phyloP scores from a whole-genome alignment of 2,113 vertebrate genomes.

The Microtus montanus region DNA sequence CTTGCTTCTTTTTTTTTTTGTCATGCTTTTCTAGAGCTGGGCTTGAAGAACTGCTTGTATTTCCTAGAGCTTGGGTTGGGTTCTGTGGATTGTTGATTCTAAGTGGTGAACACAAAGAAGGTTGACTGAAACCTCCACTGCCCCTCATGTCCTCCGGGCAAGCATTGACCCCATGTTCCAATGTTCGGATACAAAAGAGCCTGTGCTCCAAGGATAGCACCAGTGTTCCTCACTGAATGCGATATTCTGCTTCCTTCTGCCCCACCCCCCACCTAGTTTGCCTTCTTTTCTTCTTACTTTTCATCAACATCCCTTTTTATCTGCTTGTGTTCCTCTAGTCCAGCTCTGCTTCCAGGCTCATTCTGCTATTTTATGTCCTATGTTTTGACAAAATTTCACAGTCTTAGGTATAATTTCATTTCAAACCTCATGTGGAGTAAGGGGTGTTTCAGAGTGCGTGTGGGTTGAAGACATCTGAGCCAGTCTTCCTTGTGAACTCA shows the following conservation, averaged over 20 bases:
- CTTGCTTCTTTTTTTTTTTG: not conserved
- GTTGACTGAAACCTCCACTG: not conserved
- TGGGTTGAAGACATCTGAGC: not conserved
- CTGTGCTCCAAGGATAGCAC: not conserved
- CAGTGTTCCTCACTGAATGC: not conserved
- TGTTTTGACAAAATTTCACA: not conserved
- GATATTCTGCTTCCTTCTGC: slow-evolving; percentile 4
- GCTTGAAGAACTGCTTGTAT: not conserved
- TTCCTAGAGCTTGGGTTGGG: not conserved
- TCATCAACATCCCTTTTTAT: not conserved
- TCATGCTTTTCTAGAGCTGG: not conserved
- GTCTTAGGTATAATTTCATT: not conserved
- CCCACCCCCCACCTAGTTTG: not conserved
- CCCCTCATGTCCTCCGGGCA: not conserved
- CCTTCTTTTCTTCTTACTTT: not conserved
- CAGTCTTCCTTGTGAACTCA: not conserved
- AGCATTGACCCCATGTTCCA: not conserved
- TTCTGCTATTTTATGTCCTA: not conserved
- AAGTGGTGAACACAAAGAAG: not conserved
- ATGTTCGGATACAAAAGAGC: not conserved
- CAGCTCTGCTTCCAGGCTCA: not conserved
- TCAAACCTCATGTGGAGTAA: not conserved
- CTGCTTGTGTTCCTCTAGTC: not conserved
- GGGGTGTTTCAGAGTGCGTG: not conserved
- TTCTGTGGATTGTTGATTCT: slow-evolving; percentile 14